Base-by-base conservation (phyloP, 2,113 vertebrate genomes). In the Ochotona princeps region DNA sequence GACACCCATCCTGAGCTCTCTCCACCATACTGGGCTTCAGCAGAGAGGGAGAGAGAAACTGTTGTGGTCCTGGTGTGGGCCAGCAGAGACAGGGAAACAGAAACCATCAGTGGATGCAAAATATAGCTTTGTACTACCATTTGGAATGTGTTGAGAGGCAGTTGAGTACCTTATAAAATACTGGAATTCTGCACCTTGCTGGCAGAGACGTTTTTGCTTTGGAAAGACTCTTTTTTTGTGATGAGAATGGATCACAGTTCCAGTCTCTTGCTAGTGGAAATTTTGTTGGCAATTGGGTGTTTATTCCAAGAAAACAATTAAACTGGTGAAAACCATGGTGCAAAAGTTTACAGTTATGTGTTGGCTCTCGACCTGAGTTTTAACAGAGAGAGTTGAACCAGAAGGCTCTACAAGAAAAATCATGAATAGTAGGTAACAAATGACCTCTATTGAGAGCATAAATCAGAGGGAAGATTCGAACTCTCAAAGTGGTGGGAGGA, bases 121-220 rank as follows among this genome's bases (percentile, higher is more conserved):
- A 61, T 54, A 35, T 10, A 23, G 0, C n/a, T 87, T 85, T 54
- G 32, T 32, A 65, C 69, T 49, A 15, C 47, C 17, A 2, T 57
- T 44, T 28, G 57, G 90, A 87, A 87, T 38, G 26, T 69, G 26
- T 20, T 35, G 60, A 49, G 54, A 76, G 32, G 28, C 66, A 73
- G n/a, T 28, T 57, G 69, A 35, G 60, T 80, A 57, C 60, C 44
- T 57, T 72, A 78, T 44, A 78, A 87, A 84, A 35, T 65, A 78
- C 28, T 23, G 20, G 30, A 75, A 0, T 61, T 73, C 30, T 66
- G 15, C 35, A 30, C 60, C 47, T 38, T 26, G 35, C 17, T 54
- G 44, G 76, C 67, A 92, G 23, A 13, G 21, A 10, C 11, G 3
- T 35, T 76, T 80, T 51, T 76, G 66, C 30, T 25, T 94, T 11